These are phyloP conservation scores for Philonicus albiceps DNA, from an alignment of 2,888 invertebrate genomes.

Conservation along the genomic window DNA sequence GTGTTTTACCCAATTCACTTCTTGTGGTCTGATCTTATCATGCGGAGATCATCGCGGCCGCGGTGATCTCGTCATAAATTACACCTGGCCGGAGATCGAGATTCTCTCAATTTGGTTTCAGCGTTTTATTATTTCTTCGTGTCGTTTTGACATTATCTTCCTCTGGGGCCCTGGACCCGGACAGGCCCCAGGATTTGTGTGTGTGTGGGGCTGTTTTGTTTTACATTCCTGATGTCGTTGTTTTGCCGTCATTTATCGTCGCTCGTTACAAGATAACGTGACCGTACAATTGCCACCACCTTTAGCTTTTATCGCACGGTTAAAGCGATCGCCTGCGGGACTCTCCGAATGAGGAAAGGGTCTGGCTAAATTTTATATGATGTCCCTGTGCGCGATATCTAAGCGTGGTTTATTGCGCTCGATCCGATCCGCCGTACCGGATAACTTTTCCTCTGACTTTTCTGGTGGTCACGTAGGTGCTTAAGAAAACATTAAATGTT, in stretches of 20 bases:
- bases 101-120: constrained; percentile 38
- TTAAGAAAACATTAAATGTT: not conserved
- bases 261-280: constrained; percentile 47
- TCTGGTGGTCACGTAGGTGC: constrained; percentile 22
- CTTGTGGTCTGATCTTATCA: constrained; percentile 44
- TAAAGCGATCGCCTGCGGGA: not conserved
- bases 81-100: constrained; percentile 45
- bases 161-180: not conserved
- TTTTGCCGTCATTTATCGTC: constrained; percentile 39
- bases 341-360: not conserved
- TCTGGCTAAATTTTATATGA: constrained; percentile 4
- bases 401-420: constrained; percentile 9
- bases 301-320: constrained; percentile 33
- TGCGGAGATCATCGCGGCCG: constrained; percentile 41
- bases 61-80: constrained; percentile 46
- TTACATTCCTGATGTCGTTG: constrained; percentile 39
- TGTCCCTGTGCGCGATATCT: not conserved
- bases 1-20: constrained; percentile 40
- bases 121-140: constrained; percentile 42
- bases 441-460: not conserved
- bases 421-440: not conserved
- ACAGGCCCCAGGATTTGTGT: not conserved
- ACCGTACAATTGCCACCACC: constrained; percentile 48
- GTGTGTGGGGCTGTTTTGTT: constrained; percentile 41
- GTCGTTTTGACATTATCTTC: constrained; percentile 44